Percentiles rank a stretch among this genome's conserved stretches.
Conservation (phyloP, 2,888 invertebrate species). For the Scelioninae gen. 1 region DNA sequence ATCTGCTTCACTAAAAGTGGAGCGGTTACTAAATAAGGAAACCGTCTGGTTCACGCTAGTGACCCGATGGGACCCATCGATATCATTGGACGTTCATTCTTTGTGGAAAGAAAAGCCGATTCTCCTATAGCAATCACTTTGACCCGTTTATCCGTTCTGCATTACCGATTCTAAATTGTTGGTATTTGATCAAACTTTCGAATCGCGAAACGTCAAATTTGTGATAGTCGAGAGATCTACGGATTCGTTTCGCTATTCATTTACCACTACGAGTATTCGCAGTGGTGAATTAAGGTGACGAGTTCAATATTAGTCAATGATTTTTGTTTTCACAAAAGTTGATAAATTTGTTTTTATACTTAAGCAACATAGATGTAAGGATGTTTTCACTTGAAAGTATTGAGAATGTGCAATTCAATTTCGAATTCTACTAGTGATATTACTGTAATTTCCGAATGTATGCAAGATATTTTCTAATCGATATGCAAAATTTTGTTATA, state of each 20-base stretch:
- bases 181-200: slow-evolving; percentile 51
- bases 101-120: slow-evolving; percentile 53
- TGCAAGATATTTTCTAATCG: slow-evolving; percentile 30
- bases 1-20: slow-evolving; percentile 21
- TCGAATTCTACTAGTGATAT: slow-evolving; percentile 65
- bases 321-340: slow-evolving; percentile 48
- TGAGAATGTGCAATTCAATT: slow-evolving; percentile 60
- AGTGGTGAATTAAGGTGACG: slow-evolving; percentile 38
- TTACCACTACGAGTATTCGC: too few relatives aligned
- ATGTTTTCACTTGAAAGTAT: slow-evolving; percentile 65
- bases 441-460: slow-evolving; percentile 56
- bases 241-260: too few relatives aligned
- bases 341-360: slow-evolving; percentile 60
- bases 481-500: slow-evolving; percentile 30
- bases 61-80: slow-evolving; percentile 40
- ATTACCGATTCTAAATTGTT: slow-evolving; percentile 50
- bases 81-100: slow-evolving; percentile 60
- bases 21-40: slow-evolving; percentile 40
- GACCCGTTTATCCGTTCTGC: slow-evolving; percentile 41
- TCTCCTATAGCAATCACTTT: slow-evolving; percentile 42
- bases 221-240: slow-evolving; percentile 39
- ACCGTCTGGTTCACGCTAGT: slow-evolving; percentile 20
- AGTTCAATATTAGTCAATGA: slow-evolving; percentile 20
- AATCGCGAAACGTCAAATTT: slow-evolving; percentile 56
- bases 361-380: slow-evolving; percentile 55